Base-by-base conservation (phyloP, 2,888 invertebrate species). In the Synergus gifuensis region DNA sequence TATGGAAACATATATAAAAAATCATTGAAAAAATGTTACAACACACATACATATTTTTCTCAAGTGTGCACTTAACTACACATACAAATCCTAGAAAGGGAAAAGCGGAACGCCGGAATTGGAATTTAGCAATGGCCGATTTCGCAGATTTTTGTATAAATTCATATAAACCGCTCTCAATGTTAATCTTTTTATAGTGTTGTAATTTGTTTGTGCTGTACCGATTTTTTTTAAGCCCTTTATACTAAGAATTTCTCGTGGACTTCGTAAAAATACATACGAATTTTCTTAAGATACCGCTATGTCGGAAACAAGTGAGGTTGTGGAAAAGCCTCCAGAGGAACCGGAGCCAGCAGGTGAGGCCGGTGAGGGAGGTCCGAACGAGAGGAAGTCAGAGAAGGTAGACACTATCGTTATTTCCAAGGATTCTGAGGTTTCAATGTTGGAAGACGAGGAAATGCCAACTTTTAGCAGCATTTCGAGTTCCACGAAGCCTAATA, bases 381-480 rank as follows among this genome's bases (percentile, higher is more conserved):
- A 54, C 54, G 49, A n/a, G 36, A 16, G n/a, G 7, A n/a, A n/a
- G n/a, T 9, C 54, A n/a, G n/a, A 9, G n/a, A n/a, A 42, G 36
- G 28, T 4, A 44, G 42, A 54, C 42, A 54, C 42, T 9, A 16
- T 62, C 14, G 42, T 4, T 2, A 11, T 22, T 28, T 49, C 49
- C n/a, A 73, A 54, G 16, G 54, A 54, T 49, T 73, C 73, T 11
- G 73, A 73, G 80, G 79, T 79, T 84, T 89, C 87, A 11, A 73
- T 73, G 73, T 82, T 87, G 1, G 91, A 91, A 54, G 90, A 90
- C 76, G 91, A 90, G 78, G 90, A 90, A 78, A 90, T 90, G 91
- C 90, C 90, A 14, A 88, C 89, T 0, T 89, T 88, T 73, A 85
- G 89, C 36, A 87, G 87, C 5, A 82, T 87, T 22, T 88, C 88